Evolutionary conservation across 2,113 vertebrate genomes (phyloP), one percentile per base, ranked within the genome.

Genomic region (Datnioides undecimradiatus): DNA sequence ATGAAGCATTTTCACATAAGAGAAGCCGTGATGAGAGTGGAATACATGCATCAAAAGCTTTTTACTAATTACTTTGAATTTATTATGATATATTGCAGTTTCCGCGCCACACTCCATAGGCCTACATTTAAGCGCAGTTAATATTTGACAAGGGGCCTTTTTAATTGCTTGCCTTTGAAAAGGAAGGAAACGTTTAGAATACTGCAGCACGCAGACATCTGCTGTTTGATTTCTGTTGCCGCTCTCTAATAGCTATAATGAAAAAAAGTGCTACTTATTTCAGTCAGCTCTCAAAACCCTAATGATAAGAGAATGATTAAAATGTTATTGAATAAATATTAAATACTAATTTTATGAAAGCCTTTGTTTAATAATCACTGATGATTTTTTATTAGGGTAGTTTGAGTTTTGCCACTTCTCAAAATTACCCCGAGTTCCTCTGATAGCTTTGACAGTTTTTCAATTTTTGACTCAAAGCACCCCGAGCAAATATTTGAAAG

Each of bases 401-500:
- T 86, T 82, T 76, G 55, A 75, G 46, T 69, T 78, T 79, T 78
- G 33, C 52, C 48, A 43, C 40, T 78, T 76, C 16, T 73, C 45
- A 67, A 66, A 76, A 79, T 51, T 80, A 73, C 34, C 33, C 57
- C 1, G 19, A 72, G 66, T 69, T 80, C 36, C 52, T 85, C 69
- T 49, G 79, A 81, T 66, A 65, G 72, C 64, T 79, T 79, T 84
- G 87, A 88, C 86, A 89, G 34, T 73, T 88, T 87, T 87, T 82
- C 67, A 82, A 81, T 85, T 86, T 85, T 79, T 85, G 73, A 88
- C 84, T 90, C 84, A 83, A 86, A 80, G 80, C 84, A 49, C 82
- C 65, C 58, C 10, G 19, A 79, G 80, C 82, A 90, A 91, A 91
- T 90, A 86, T 88, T 84, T 83, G 64, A 83, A 85, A 85, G 82